Base-by-base conservation (phyloP, 2,113 vertebrate genomes). In the Entosphenus tridentatus region DNA sequence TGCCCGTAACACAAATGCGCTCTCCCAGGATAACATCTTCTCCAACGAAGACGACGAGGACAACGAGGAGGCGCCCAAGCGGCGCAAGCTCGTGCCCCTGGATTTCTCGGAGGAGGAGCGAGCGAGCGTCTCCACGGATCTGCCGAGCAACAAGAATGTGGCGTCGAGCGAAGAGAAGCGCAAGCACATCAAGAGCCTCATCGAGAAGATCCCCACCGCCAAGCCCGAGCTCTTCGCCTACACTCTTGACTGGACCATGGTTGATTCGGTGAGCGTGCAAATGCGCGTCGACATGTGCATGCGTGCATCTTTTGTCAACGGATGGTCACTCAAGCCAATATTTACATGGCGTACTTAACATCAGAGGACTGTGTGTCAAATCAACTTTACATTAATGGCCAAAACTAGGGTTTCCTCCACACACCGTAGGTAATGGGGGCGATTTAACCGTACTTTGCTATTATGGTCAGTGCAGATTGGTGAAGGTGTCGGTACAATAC, bases 31-130 rank as follows among this genome's bases (percentile, higher is more conserved):
- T 79, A 98, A 92, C 58, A 92, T 97, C 74, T 98, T 98, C 71
- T 86, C 92, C 80, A 95, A 91, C 76, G 96, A 96, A 12, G 92
- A 95, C 1, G 92, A 97, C 2, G 93, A 98, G 76, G 93, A 97
- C 73, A 84, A 87, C 0, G 91, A 95, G 17, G 92, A 96, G 68
- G 86, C 85, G 67, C 91, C 92, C 1, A 81, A 88, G 69, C 96
- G 91, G 79, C 85, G 93, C 75, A 98, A 98, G 78, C 82, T 98
- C 56, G 93, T 97, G 70, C 93, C 93, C 2, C 74, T 98, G 78
- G 92, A 96, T 79, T 98, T 96, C 65, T 89, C 89, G 57, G 93
- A 97, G 11, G 93, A 97, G 69, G 91, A 98, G 75, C 95, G 96
- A 80, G 91, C 89, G 78, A 85, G 79, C 8, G 89, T 85, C 57